Evolutionary conservation across 2,113 vertebrate species (phyloP), one percentile per base, ranked within the genome.

Genomic region (Columba janthina): DNA sequence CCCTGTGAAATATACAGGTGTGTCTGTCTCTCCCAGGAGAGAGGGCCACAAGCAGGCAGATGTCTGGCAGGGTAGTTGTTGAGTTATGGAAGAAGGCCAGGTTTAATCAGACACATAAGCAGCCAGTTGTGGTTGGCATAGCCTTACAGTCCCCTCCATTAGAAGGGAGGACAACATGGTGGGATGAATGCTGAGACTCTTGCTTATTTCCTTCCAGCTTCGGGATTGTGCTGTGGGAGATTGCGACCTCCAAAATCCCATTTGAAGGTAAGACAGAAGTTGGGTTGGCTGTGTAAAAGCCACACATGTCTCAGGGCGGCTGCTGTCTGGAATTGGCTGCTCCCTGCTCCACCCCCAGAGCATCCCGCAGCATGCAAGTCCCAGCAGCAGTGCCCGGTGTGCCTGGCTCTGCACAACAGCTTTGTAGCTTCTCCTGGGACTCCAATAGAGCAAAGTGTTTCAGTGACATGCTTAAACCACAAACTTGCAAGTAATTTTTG

Each of bases 1-100:
- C 85, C 97, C 74, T 98, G 97, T 92, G 99, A 99, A 96, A 98
- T 99, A 51, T 99, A 99, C 98, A 99, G 99, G 99, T 99, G 56
- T 56, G 96, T 77, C 53, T 36, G 51, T 17, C 76, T 57, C 36
- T 78, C 80, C 66, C 8, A 2, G 74, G 13, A 46, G 58, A 6
- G 75, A 40, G 29, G 58, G 8, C 57, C 9, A 0, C 16, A 36
- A 62, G 44, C 36, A 28, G 65, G 36, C 67, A 84, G 65, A 17
- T 46, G 51, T 36, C 67, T 28, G 62, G 29, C 78, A 79, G 79
- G 51, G 82, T 6, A 51, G 44, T 57, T 88, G 53, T 15, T 56
- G 62, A 88, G 85, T 71, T 83, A 5, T 11, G 38, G 46, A 58
- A 42, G 25, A 28, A 57, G 28, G 64, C 6, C 50, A 28, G 62